A percentile compares a stretch with the other conserved stretches of the same genome.
Evolutionary conservation across 2,113 vertebrate species (phyloP).

Genomic region (Lophius piscatorius): DNA sequence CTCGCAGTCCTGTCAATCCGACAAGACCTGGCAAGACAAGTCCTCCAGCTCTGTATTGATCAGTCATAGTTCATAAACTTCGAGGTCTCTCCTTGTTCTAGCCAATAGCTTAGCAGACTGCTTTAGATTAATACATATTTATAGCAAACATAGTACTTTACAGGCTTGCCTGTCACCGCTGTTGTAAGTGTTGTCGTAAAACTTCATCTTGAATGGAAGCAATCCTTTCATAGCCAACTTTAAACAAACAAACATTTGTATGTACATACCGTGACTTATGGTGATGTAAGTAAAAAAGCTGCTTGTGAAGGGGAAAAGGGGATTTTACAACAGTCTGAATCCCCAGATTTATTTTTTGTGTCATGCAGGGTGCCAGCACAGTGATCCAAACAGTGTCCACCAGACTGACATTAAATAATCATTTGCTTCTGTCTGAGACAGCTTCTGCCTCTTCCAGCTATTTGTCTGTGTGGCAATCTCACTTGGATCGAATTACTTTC

Average conservation of each 20-base stretch:
- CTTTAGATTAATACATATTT: constrained; percentile 62
- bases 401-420: neutral
- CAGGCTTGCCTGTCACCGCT: constrained; percentile 50
- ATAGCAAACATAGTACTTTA: constrained; percentile 48
- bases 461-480: neutral
- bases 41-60: constrained; percentile 25
- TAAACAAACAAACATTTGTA: too few species aligned
- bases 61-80: constrained; percentile 15
- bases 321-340: neutral
- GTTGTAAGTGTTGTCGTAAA: constrained; percentile 57
- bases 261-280: neutral
- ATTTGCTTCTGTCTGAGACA: too few species aligned
- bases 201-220: constrained; percentile 30
- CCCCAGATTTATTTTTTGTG: neutral
- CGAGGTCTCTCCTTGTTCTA: constrained; percentile 19
- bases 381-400: too few species aligned
- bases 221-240: too few species aligned
- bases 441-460: neutral
- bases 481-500: constrained; percentile 31
- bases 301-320: constrained; percentile 12
- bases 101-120: constrained; percentile 15
- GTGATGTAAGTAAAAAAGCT: constrained; percentile 29
- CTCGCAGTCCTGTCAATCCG: neutral
- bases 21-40: constrained; percentile 3
- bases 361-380: too few species aligned